A percentile compares a stretch with the other conserved stretches of the same genome.
Evolutionary conservation across 2,888 invertebrate genomes (phyloP).

Genomic region (Lagria hirta): DNA sequence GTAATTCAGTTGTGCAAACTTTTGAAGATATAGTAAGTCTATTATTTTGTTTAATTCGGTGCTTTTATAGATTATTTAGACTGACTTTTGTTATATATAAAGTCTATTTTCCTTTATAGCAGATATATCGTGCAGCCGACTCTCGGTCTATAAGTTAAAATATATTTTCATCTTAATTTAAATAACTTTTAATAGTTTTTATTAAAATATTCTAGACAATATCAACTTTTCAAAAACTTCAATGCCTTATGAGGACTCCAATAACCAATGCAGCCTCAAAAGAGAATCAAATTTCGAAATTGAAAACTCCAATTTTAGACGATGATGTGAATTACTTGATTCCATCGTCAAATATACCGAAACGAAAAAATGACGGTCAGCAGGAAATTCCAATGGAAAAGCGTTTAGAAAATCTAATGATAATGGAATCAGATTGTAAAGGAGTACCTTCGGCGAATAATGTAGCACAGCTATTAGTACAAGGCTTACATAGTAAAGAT

Average conservation of each 20-base stretch:
- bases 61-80: too few species aligned
- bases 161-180: constrained; percentile 12
- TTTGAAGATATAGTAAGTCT: constrained; percentile 62
- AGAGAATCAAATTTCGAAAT: constrained; percentile 49
- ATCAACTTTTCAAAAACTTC: constrained; percentile 50
- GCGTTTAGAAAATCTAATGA: constrained; percentile 75
- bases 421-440: constrained; percentile 59
- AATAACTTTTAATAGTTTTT: too few species aligned
- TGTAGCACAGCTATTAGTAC: constrained; percentile 77
- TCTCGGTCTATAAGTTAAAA: too few species aligned
- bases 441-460: constrained; percentile 67
- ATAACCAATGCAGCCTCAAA: constrained; percentile 32
- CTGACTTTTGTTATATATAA: too few species aligned
- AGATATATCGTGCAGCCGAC: too few species aligned
- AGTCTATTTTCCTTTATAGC: too few species aligned
- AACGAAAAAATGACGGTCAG: constrained; percentile 49
- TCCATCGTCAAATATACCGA: constrained; percentile 40
- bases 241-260: constrained; percentile 56
- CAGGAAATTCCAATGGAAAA: constrained; percentile 79
- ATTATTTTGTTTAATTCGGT: too few species aligned
- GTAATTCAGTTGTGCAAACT: constrained; percentile 58
- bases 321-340: constrained; percentile 57
- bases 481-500: constrained; percentile 85
- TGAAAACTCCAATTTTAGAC: constrained; percentile 52
- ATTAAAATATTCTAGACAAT: constrained; percentile 40